A percentile compares a stretch with the other conserved stretches of the same genome.
Evolutionary conservation across 2,888 invertebrate genomes (phyloP).

Genomic region (Agriopis leucophaearia): DNA sequence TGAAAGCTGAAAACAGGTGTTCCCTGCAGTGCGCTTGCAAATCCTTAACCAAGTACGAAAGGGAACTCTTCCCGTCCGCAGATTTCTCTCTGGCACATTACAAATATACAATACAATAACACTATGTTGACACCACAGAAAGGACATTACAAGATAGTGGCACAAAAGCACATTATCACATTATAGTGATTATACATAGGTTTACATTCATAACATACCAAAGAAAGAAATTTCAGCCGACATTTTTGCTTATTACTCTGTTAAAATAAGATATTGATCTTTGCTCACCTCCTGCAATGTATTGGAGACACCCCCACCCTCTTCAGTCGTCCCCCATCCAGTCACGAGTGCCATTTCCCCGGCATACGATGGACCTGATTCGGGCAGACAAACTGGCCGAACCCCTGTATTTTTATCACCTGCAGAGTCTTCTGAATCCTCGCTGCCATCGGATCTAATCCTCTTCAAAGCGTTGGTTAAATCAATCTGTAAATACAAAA

Average conservation of each 20-base stretch:
- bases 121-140: too few relatives aligned
- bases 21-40: too few relatives aligned
- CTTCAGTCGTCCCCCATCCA: conserved; percentile 92
- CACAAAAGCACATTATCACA: too few relatives aligned
- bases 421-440: conserved; percentile 47
- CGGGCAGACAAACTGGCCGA: conserved; percentile 93
- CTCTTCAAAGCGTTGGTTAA: conserved; percentile 74
- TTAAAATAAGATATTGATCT: too few relatives aligned
- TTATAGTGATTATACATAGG: too few relatives aligned
- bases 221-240: not conserved
- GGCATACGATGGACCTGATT: conserved; percentile 83
- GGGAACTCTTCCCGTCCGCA: too few relatives aligned
- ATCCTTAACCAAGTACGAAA: too few relatives aligned
- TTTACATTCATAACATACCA: too few relatives aligned
- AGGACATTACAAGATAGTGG: too few relatives aligned
- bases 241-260: not conserved
- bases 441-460: conserved; percentile 47
- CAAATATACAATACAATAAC: too few relatives aligned
- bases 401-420: conserved; percentile 73
- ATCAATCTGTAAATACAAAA: conserved; percentile 62
- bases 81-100: too few relatives aligned
- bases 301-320: conserved; percentile 89
- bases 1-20: too few relatives aligned
- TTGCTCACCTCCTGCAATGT: conserved; percentile 89
- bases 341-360: conserved; percentile 88